A percentile compares a stretch with the other conserved stretches of the same genome.
These are phyloP conservation scores for Ammospiza caudacuta DNA, from an alignment of 2,113 vertebrate species.

Conservation along the genomic window DNA sequence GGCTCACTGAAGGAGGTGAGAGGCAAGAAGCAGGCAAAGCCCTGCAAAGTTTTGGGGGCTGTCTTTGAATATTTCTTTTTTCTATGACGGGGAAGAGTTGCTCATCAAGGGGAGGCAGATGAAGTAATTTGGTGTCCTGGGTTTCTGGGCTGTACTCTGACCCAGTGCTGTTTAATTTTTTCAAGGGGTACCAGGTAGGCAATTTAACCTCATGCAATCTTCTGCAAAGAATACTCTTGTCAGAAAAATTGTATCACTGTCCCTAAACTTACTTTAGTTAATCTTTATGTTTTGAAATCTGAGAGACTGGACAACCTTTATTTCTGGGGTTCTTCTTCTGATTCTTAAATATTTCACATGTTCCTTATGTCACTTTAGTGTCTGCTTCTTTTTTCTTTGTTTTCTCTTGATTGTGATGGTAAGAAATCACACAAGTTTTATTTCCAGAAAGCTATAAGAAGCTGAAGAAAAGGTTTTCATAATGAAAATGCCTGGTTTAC, in stretches of 20 bases:
- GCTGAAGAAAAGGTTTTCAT: slow-evolving; percentile 5
- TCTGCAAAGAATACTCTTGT: not conserved
- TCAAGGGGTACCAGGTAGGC: accelerated
- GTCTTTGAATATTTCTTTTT: not conserved
- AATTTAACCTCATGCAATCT: not conserved
- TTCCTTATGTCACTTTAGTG: not conserved
- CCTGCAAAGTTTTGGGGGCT: not conserved
- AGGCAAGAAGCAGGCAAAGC: not conserved
- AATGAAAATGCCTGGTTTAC: slow-evolving; percentile 19
- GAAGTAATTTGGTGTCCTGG: not conserved
- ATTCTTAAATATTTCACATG: not conserved
- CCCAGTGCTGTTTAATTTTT: not conserved
- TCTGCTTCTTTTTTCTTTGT: not conserved
- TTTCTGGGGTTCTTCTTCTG: not conserved
- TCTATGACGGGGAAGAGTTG: not conserved
- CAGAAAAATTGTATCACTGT: not conserved
- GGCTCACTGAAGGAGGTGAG: not conserved
- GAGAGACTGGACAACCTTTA: not conserved
- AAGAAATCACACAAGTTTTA: not conserved
- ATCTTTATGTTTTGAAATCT: not conserved
- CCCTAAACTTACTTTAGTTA: not conserved
- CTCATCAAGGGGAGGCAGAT: accelerated
- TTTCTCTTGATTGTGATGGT: not conserved
- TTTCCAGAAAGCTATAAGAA: slow-evolving; percentile 2
- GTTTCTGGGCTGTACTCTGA: not conserved